Evolutionary conservation across 2,797 vertebrate species (phyloP).

Genomic region (Staurois parvus): DNA sequence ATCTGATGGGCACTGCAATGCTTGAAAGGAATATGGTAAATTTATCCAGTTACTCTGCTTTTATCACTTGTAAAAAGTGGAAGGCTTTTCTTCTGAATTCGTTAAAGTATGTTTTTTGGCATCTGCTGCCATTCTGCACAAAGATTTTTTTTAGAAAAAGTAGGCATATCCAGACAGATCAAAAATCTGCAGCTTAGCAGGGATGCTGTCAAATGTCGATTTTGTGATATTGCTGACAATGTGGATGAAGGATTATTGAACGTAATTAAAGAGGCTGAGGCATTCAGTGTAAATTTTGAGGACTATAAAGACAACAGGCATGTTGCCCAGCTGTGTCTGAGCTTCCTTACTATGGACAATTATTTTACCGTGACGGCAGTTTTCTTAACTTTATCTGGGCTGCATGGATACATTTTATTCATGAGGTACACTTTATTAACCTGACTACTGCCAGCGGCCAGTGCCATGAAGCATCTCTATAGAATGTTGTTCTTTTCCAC

Average conservation of each 20-base stretch:
- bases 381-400: not conserved
- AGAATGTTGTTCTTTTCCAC: not conserved
- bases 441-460: not conserved
- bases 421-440: not conserved
- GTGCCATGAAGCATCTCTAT: not conserved
- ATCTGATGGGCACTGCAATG: not conserved
- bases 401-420: not conserved
- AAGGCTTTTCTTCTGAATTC: conserved; percentile 19
- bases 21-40: conserved; percentile 10
- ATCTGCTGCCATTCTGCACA: conserved; percentile 21
- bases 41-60: conserved; percentile 20
- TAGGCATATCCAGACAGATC: conserved; percentile 21
- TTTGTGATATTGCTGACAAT: conserved; percentile 26
- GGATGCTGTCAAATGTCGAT: conserved; percentile 36
- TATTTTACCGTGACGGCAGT: conserved; percentile 2
- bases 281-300: not conserved
- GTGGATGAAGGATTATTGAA: conserved; percentile 25
- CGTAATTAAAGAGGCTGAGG: conserved; percentile 36
- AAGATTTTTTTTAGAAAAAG: conserved; percentile 10
- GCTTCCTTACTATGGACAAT: not conserved
- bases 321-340: not conserved
- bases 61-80: conserved; percentile 7
- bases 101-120: conserved; percentile 37
- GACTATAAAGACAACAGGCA: conserved; percentile 25
- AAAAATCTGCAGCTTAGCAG: conserved; percentile 28